phyloP scores from a whole-genome alignment of 2,888 invertebrate species.

The Sesia apiformis region DNA sequence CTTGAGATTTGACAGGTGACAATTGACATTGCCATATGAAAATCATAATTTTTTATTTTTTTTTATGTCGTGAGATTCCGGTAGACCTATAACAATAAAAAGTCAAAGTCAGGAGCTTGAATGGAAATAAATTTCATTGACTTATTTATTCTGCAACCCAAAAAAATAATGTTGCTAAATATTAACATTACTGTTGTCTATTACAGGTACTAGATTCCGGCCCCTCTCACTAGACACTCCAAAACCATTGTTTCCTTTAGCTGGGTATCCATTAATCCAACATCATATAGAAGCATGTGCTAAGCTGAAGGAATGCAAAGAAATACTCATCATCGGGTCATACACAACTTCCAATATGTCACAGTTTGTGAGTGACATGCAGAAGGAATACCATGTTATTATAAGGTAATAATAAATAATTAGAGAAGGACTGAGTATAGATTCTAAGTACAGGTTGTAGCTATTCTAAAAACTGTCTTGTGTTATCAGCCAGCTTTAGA shows the following conservation, averaged over 20 bases:
- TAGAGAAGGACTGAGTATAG: too few relatives aligned
- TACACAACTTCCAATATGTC: slow-evolving; percentile 90
- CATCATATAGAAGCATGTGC: slow-evolving; percentile 97
- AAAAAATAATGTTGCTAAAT: neutral
- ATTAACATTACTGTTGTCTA: neutral
- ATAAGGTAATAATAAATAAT: slow-evolving; percentile 75
- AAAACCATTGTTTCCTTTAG: slow-evolving; percentile 97
- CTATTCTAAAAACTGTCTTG: too few relatives aligned
- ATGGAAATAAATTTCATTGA: neutral
- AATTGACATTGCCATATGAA: too few relatives aligned
- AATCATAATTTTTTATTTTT: too few relatives aligned
- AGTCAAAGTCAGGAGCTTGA: neutral
- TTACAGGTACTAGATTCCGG: slow-evolving; percentile 94
- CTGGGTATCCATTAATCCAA: slow-evolving; percentile 95
- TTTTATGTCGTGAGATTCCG: too few relatives aligned
- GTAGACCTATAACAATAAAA: too few relatives aligned
- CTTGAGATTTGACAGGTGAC: too few relatives aligned
- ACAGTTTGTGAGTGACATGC: slow-evolving; percentile 90
- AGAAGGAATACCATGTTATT: slow-evolving; percentile 84
- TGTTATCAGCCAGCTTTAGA: too few relatives aligned
- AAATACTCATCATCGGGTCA: slow-evolving; percentile 95
- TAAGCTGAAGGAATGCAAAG: slow-evolving; percentile 84
- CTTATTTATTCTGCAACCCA: neutral
- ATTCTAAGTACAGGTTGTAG: too few relatives aligned
- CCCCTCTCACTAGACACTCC: slow-evolving; percentile 97